Base-by-base conservation (phyloP, 2,888 invertebrate genomes). In the Dorcus parallelipipedus region DNA sequence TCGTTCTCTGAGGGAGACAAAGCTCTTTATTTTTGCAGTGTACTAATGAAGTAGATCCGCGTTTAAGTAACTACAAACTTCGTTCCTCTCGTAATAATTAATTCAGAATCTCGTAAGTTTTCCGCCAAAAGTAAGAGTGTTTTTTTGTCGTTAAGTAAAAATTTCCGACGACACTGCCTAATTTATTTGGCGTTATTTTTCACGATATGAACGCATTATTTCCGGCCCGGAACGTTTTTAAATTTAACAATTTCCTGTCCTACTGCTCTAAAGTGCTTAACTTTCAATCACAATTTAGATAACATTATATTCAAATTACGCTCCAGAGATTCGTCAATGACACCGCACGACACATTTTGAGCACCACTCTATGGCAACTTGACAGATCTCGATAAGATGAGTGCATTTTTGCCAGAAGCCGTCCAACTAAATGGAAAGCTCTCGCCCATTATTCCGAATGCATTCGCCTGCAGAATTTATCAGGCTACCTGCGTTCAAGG, bases 321-420 rank as follows among this genome's bases (percentile, higher is more conserved):
- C 64, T 63, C 62, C 61, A 63, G 48, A 60, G 64, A 60, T 48
- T 63, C 56, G 54, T 60, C 64, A 71, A 72, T 71, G 70, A 67
- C 73, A 69, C 74, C 68, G 65, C 72, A 68, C 69, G 73, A 33
- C 48, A 54, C 49, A 53, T 52, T 52, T 54, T 49, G 58, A 58
- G 58, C 43, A 53, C 69, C 71, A 68, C 74, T 74, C 69, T 63
- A 71, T 68, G 73, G 72, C 73, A 69, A 74, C 74, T 75, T 72
- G 73, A 74, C 67, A 70, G 64, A 75, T 75, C 73, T 73, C 71
- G 74, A 75, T 74, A 73, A 74, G 71, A 70, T 40, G 48, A 54
- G 58, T 41, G 50, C 23, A 33, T 57, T 50, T 42, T 50, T 49
- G 52, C 50, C 41, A 43, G 43, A 48, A 33, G 17, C 14, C 38